Percentiles rank a stretch among this genome's conserved stretches.
These are phyloP conservation scores for Ophion ventricosus DNA, from an alignment of 2,888 invertebrate genomes.

Conservation along the genomic window DNA sequence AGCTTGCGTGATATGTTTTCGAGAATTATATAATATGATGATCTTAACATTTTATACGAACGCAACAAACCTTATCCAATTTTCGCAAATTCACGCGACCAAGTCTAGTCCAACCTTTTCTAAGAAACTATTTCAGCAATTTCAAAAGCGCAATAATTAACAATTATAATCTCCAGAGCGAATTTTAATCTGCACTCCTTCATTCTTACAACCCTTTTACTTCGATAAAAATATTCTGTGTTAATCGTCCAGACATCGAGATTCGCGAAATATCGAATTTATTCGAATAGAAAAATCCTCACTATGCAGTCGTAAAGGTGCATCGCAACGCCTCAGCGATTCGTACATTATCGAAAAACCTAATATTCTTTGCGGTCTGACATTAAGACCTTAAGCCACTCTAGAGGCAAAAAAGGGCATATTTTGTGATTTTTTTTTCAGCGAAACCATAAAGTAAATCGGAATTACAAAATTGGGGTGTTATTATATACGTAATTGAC, in stretches of 20 bases:
- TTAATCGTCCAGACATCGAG: neutral
- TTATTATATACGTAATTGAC: too few relatives aligned
- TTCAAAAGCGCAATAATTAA: neutral
- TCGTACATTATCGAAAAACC: too few relatives aligned
- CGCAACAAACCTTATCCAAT: neutral
- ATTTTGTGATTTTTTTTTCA: too few relatives aligned
- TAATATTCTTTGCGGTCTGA: too few relatives aligned
- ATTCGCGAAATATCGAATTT: too few relatives aligned
- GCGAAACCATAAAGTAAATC: too few relatives aligned
- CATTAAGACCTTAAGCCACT: too few relatives aligned
- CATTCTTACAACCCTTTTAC: neutral
- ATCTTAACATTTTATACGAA: constrained; percentile 1
- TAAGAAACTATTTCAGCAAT: neutral
- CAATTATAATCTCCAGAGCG: neutral
- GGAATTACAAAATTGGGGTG: too few relatives aligned
- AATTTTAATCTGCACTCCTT: neutral
- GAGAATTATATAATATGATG: neutral
- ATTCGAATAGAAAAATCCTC: too few relatives aligned
- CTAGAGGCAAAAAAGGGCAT: too few relatives aligned
- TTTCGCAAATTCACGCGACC: neutral
- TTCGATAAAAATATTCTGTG: neutral
- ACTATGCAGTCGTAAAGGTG: too few relatives aligned
- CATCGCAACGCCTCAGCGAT: too few relatives aligned
- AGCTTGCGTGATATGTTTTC: neutral
- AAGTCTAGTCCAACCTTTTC: neutral